Evolutionary conservation across 2,888 invertebrate genomes (phyloP), one percentile per base, ranked within the genome.

Genomic region (Brenthis ino): DNA sequence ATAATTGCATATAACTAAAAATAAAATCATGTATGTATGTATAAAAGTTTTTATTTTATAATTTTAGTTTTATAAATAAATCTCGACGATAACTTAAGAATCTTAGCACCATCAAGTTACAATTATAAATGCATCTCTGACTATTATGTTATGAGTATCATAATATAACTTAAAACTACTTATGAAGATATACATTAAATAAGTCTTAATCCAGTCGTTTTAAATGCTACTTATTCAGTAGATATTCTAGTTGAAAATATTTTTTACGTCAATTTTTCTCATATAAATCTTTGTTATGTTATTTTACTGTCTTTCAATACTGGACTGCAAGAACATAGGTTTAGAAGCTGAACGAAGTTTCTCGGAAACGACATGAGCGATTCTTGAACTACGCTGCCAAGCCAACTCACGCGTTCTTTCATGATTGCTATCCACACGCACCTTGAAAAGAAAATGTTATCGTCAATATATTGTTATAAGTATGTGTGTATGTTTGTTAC

Each of bases 381-480:
- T 97, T 83, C 96, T 95, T 0, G 97, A 95, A 77, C 97, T 97
- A 74, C 96, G 94, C 77, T 95, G 95, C 97, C 97, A 97, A 57
- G 97, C 95, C 77, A 97, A 95, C 83, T 97, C 97, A 67, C 97
- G 94, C 12, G 97, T 97, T 80, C 96, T 95, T 86, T 97, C 97
- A 82, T 97, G 97, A 81, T 97, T 96, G 85, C 97, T 96, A 82
- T 97, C 97, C 24, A 97, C 96, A 77, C 97, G 95, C 48, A 97
- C 96, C 97, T 97, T 20, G 1, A 85, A 13, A 85, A 82, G 73
- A 67, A 70, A 68, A 61, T 14, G 57, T 13, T 24, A 55, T 48
- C 43, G 11, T 76, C 69, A 65, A 51, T 24, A 11, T 43, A 50
- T 20, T 56, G 37, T 28, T n/a, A 43, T 54, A 43, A 28, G 28